Conservation (phyloP, 2,797 vertebrate species). For the Tympanoctomys barrerae region DNA sequence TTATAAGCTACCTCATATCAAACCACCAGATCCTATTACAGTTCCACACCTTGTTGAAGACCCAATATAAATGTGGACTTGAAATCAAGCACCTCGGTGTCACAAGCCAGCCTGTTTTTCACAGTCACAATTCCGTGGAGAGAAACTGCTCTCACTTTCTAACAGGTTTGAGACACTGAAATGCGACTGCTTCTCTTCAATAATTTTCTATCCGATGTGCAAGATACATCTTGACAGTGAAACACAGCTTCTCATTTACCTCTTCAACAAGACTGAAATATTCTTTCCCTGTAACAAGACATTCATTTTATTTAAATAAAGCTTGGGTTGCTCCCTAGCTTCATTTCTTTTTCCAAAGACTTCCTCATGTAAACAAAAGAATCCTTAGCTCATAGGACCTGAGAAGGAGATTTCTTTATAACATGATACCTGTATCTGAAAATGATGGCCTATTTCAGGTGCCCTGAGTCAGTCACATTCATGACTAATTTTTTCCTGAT, state of each 20-base stretch:
- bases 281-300: constrained; percentile 14
- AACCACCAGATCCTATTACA: constrained; percentile 76
- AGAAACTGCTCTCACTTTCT: constrained; percentile 78
- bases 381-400: constrained; percentile 19
- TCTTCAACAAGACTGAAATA: constrained; percentile 78
- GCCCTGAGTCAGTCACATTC: neutral
- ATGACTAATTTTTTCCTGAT: neutral
- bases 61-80: constrained; percentile 68
- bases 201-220: constrained; percentile 78
- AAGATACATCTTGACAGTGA: constrained; percentile 72
- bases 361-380: constrained; percentile 1
- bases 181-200: constrained; percentile 77
- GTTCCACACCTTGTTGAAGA: constrained; percentile 73
- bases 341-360: constrained; percentile 56
- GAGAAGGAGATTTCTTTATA: constrained; percentile 60
- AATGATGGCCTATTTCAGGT: constrained; percentile 21
- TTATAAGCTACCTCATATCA: constrained; percentile 65
- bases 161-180: constrained; percentile 78
- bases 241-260: constrained; percentile 71
- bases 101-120: constrained; percentile 65
- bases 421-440: constrained; percentile 11
- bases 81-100: constrained; percentile 64
- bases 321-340: constrained; percentile 33
- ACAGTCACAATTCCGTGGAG: constrained; percentile 49
- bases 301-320: constrained; percentile 74